A percentile compares a stretch with the other conserved stretches of the same genome.
Conservation (phyloP, 1,140 invertebrate species). For the Araneus ventricosus region DNA sequence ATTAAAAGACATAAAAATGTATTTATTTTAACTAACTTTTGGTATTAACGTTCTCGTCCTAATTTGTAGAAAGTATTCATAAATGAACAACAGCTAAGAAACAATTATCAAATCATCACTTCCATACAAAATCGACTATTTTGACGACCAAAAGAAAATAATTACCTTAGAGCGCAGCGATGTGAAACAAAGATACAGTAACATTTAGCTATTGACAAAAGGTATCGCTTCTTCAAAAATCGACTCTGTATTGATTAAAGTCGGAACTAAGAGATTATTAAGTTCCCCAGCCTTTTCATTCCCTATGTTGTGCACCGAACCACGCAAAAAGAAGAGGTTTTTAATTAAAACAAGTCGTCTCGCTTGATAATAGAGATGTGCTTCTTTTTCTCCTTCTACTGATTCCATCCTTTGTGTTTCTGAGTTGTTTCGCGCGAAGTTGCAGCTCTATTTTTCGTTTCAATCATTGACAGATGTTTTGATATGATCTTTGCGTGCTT, state of each 20-base stretch:
- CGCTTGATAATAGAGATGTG: neutral
- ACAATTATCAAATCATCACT: neutral
- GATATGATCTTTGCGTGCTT: neutral
- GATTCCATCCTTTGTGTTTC: neutral
- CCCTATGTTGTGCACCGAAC: neutral
- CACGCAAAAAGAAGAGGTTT: constrained; percentile 37
- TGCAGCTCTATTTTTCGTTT: constrained; percentile 36
- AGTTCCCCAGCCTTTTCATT: constrained; percentile 43
- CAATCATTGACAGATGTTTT: constrained; percentile 60
- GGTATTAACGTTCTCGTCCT: too few species aligned
- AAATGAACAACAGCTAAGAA: neutral
- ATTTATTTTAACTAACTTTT: too few species aligned
- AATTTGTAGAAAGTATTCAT: too few species aligned
- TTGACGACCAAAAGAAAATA: neutral
- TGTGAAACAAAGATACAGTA: neutral
- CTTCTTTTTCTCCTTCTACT: neutral
- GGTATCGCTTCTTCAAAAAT: neutral
- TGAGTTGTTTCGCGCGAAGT: constrained; percentile 11
- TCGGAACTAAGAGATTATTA: constrained; percentile 13
- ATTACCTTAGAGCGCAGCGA: too few species aligned
- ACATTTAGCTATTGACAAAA: neutral
- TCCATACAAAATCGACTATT: neutral
- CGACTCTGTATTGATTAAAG: constrained; percentile 24
- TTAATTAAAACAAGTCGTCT: constrained; percentile 61
- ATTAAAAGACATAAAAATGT: too few species aligned